Percentiles rank a stretch among this genome's conserved stretches.
Conservation (phyloP, 2,888 invertebrate genomes). For the Lasiommata megera region DNA sequence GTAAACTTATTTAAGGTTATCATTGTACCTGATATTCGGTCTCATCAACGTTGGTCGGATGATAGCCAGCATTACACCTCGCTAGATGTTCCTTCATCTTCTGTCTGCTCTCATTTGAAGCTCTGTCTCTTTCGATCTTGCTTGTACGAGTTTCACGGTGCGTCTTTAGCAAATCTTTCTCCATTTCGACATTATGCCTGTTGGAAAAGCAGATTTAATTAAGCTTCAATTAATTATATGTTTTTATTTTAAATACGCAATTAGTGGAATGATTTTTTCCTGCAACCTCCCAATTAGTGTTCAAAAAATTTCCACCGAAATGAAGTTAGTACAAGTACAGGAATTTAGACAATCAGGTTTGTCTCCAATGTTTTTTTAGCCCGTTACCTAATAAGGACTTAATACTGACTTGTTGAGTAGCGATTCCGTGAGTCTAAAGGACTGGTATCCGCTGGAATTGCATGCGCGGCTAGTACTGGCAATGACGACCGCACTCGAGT, state of each 20-base stretch:
- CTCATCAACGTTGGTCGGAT: conserved; percentile 45
- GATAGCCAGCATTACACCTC: conserved; percentile 60
- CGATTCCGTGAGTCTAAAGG: conserved; percentile 49
- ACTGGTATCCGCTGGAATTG: not conserved
- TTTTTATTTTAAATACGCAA: no score
- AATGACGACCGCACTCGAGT: conserved; percentile 32
- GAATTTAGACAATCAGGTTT: no score
- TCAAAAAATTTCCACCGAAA: no score
- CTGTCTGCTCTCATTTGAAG: conserved; percentile 50
- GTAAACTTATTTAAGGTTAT: no score
- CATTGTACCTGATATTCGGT: conserved; percentile 28
- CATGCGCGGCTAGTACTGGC: conserved; percentile 11
- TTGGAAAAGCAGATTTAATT: not conserved
- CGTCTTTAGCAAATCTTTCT: conserved; percentile 87
- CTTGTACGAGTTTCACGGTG: conserved; percentile 83
- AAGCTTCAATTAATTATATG: no score
- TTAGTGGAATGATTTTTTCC: no score
- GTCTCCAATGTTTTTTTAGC: no score
- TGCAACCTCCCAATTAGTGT: no score
- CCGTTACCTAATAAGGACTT: no score
- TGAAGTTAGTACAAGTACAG: no score
- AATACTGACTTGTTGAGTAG: conserved; percentile 52
- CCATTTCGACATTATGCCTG: conserved; percentile 92
- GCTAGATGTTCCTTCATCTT: conserved; percentile 73
- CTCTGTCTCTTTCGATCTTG: conserved; percentile 47